Evolutionary conservation across 2,888 invertebrate genomes (phyloP), one percentile per base, ranked within the genome.

Genomic region (Synanthedon myopaeformis): DNA sequence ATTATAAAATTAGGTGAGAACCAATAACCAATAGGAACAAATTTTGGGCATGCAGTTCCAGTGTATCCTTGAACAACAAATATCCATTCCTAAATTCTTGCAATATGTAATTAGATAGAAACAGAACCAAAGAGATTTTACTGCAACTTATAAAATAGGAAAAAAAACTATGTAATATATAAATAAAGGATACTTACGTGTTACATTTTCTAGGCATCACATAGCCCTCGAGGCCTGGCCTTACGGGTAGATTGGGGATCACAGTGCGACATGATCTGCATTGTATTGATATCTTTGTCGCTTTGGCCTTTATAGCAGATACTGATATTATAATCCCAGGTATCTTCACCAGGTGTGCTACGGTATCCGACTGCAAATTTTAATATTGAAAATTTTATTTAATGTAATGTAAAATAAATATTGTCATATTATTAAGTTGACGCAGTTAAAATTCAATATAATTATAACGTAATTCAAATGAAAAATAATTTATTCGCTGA

Each of bases 161-260:
- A 19, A 17, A 17, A 17, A 19, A 17, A 17, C 17, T 17, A 17
- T 17, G 5, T 23, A 23, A 23, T 4, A 23, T 5, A 6, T 23
- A 23, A 1, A 23, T 23, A 23, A 23, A 23, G 23, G 23, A 8
- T 10, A 35, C 35, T 90, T 90, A 96, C 92, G 96, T 95, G 66
- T 92, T 93, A 78, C 99, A 99, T 82, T 95, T 97, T 57, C 99
- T 90, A 0, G 99, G 99, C 82, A 99, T 86, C 0, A 95, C 91
- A 85, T 97, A 98, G 1, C 99, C 99, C 71, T 99, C 99, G 5
- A 99, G 83, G 0, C 99, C 99, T 6, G 98, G 96, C 72, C 96
- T 96, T 0, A 99, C 93, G 28, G 92, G 89, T 53, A 99, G 89
- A 78, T 99, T 97, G 1, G 95, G 92, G 56, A 98, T 92, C 4